Evolutionary conservation across 2,113 vertebrate genomes (phyloP), one percentile per base, ranked within the genome.

Genomic region (Salvelinus sp.): DNA sequence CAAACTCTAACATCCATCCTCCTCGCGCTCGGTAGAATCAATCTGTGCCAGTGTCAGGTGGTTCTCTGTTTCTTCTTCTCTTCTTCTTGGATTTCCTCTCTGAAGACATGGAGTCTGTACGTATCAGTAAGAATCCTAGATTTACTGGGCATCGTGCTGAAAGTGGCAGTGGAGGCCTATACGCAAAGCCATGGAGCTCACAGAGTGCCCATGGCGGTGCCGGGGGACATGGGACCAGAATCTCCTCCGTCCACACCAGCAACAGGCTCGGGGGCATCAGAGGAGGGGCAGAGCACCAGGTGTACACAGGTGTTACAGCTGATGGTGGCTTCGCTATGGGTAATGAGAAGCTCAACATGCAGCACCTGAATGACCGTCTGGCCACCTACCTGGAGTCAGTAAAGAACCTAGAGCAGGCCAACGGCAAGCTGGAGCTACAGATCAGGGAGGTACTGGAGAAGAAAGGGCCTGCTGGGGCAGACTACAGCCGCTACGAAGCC

Each of bases 361-460:
- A 93, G 83, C 78, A 83, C 60, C 85, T 94, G 73, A 94, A 93
- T 0, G 91, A 93, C 76, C 91, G 93, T 4, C 85, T 94, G 85
- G 91, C 91, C 47, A 89, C 44, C 83, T 94, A 94, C 85, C 77
- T 94, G 88, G 92, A 92, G 66, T 92, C 79, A 0, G 93, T 94
- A 69, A 91, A 65, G 71, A 89, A n/a, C 58, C 89, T 94, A 79
- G 93, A 94, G 88, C 88, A 88, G 79, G 90, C 85, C 85, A 94
- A 93, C 85, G 69, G 76, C 68, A 64, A 73, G 20, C 86, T 94
- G 76, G 92, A 93, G 87, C 54, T 89, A 71, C 85, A 92, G 76
- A 94, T 94, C 88, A 83, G 81, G 3, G 87, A 93, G 88, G n/a
- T 23, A 73, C 76, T 88, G 2, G 88, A 91, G 77, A 92, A 87